Conservation (phyloP, 2,888 invertebrate genomes). For the Girardia tigrina region DNA sequence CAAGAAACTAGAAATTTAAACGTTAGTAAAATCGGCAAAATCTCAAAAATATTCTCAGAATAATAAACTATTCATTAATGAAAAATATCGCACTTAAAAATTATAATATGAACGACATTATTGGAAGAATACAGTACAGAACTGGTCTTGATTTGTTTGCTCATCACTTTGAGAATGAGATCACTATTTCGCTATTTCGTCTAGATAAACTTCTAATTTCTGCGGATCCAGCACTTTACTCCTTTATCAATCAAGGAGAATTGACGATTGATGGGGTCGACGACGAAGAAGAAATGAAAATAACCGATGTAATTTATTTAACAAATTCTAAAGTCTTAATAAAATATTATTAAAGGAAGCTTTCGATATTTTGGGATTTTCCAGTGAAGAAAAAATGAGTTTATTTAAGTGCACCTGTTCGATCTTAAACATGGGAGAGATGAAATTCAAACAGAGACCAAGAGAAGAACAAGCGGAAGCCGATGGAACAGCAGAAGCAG, state of each 20-base stretch:
- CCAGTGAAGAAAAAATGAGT: conserved; percentile 75
- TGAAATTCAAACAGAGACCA: conserved; percentile 99
- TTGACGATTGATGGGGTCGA: conserved; percentile 78
- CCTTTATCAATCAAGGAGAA: conserved; percentile 90
- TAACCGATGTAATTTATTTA: conserved; percentile 46
- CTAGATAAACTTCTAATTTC: conserved; percentile 67
- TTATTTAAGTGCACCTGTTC: conserved; percentile 92
- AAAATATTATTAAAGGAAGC: conserved; percentile 77
- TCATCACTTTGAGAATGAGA: too few species aligned
- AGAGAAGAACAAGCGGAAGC: conserved; percentile 75
- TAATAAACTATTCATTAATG: too few species aligned
- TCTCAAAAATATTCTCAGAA: too few species aligned
- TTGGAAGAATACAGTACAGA: too few species aligned
- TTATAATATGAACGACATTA: too few species aligned
- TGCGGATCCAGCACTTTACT: conserved; percentile 64
- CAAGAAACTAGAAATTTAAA: too few species aligned
- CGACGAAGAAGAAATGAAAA: conserved; percentile 75
- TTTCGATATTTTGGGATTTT: conserved; percentile 96
- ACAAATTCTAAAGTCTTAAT: too few species aligned
- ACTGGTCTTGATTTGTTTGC: too few species aligned
- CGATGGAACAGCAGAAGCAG: conserved; percentile 60
- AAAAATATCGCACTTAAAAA: too few species aligned
- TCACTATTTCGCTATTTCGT: background rate
- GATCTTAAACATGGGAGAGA: conserved; percentile 98
- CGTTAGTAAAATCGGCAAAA: too few species aligned